Conservation (phyloP, 2,888 invertebrate genomes). For the Coelinius sp. region DNA sequence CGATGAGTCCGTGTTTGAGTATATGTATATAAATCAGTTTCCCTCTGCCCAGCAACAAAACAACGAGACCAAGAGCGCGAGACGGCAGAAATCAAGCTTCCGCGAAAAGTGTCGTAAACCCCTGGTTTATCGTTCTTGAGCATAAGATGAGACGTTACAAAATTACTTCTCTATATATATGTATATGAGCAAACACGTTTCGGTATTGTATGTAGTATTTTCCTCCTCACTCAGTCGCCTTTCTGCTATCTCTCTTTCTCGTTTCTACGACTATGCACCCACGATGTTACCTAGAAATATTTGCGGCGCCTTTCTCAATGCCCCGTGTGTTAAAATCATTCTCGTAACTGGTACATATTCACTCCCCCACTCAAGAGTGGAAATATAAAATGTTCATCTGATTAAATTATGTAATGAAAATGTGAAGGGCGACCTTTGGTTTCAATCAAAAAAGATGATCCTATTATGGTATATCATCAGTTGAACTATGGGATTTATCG, state of each 20-base stretch:
- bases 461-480: background rate
- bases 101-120: constrained; percentile 53
- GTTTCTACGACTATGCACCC: background rate
- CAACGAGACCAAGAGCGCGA: constrained; percentile 10
- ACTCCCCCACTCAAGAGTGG: background rate
- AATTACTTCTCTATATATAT: constrained; percentile 38
- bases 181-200: background rate
- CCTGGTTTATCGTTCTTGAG: constrained; percentile 51
- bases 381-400: background rate
- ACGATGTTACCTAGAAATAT: background rate
- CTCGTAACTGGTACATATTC: background rate
- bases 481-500: background rate
- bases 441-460: background rate
- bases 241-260: background rate
- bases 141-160: constrained; percentile 38
- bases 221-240: background rate
- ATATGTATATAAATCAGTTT: background rate
- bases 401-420: background rate
- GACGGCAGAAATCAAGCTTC: constrained; percentile 54
- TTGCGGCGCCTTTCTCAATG: background rate
- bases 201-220: background rate
- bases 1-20: background rate
- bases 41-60: constrained; percentile 1
- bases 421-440: background rate
- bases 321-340: background rate